Base-by-base conservation (phyloP, 2,888 invertebrate species). In the Drosophila pseudotakahashii region DNA sequence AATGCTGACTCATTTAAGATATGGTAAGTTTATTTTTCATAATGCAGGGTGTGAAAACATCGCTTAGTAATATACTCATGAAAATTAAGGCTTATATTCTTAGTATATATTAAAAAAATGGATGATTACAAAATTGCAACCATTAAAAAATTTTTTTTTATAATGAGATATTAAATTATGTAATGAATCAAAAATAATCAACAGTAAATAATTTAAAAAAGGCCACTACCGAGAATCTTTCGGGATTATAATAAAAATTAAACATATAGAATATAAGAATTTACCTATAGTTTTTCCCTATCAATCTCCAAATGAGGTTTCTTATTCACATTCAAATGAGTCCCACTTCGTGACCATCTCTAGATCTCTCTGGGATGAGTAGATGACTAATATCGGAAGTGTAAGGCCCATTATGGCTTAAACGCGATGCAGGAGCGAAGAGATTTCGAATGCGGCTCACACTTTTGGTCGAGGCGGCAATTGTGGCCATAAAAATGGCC, bases 361-460 rank as follows among this genome's bases (percentile, higher is more conserved):
- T 16, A n/a, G 7, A 30, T 11, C 10, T 11, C 19, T 7, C 2
- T 5, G n/a, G 13, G 10, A 14, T 16, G 53, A 58, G 13, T 2
- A 9, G 66, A 67, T 81, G 81, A 81, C 73, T 81, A 80, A 81
- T 54, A 51, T 81, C 68, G 76, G 78, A 83, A 80, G 81, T 75
- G 52, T 52, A 52, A 63, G 55, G 16, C 68, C 78, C 63, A 77
- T 66, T 78, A 58, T 59, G 85, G 88, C 69, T 54, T 36, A 39
- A 67, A 52, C 50, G 50, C 36, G 52, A 52, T 77, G 70, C 61
- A 37, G 53, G 37, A 23, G 50, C 30, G 10, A 37, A 61, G 45
- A 53, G 23, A 71, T 61, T 71, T 57, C 47, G 47, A 55, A 69
- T 75, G 75, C 73, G 47, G 57, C 73, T 63, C 72, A 73, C 64